phyloP scores from a whole-genome alignment of 2,113 vertebrate species.

The Engystomops pustulosus region DNA sequence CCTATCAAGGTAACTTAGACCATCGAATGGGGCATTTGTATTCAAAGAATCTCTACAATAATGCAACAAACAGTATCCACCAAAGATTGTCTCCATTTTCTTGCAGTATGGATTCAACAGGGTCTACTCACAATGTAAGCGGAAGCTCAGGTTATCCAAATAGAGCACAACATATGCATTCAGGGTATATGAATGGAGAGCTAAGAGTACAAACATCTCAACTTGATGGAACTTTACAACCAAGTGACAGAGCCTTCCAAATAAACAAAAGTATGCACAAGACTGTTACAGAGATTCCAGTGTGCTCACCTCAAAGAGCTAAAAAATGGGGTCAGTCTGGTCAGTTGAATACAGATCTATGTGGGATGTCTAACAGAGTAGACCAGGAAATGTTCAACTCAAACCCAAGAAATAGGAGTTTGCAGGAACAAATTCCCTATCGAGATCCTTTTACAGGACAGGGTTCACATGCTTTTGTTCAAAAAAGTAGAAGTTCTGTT shows the following conservation, averaged over 20 bases:
- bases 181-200: neutral
- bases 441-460: neutral
- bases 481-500: neutral
- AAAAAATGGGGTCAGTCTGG: neutral
- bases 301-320: neutral
- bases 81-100: neutral
- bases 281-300: neutral
- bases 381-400: neutral
- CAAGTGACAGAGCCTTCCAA: neutral
- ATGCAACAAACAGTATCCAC: neutral
- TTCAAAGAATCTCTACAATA: neutral
- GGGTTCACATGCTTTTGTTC: neutral
- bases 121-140: neutral
- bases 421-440: neutral
- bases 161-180: neutral
- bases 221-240: neutral
- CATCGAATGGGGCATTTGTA: neutral
- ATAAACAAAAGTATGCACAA: neutral
- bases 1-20: constrained; percentile 54
- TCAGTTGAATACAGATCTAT: neutral
- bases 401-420: neutral
- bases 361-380: neutral
- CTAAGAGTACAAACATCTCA: neutral
- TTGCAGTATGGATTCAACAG: neutral
- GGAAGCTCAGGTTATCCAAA: neutral